These are phyloP conservation scores for Thalassophryne amazonica DNA, from an alignment of 2,797 vertebrate genomes.

Conservation along the genomic window DNA sequence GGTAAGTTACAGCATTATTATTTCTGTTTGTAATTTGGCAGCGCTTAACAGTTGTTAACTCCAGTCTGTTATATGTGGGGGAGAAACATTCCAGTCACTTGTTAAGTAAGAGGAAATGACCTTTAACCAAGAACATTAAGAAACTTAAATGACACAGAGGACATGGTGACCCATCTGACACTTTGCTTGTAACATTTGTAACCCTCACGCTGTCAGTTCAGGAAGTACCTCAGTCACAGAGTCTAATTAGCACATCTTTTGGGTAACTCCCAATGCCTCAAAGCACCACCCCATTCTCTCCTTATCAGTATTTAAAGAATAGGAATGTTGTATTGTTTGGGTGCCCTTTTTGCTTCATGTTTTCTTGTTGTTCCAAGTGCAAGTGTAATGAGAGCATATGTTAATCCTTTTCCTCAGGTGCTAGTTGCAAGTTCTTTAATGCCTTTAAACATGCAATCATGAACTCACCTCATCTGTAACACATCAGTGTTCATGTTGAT, in stretches of 20 bases:
- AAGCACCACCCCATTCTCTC: conserved; percentile 16
- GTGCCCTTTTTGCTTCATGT: neutral
- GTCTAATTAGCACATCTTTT: conserved; percentile 39
- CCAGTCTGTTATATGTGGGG: neutral
- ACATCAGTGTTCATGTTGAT: neutral
- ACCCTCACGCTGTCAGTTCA: conserved; percentile 51
- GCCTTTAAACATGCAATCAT: neutral
- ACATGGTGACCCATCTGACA: conserved; percentile 54
- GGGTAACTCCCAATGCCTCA: conserved; percentile 23
- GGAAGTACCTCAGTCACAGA: conserved; percentile 61
- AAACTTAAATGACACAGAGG: conserved; percentile 49
- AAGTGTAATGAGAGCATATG: neutral
- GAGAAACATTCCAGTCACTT: neutral
- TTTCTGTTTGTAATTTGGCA: too few species aligned
- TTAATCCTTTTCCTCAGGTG: neutral
- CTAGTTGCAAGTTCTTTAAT: neutral
- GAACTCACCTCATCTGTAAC: neutral
- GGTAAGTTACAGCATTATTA: too few species aligned
- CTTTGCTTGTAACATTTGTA: conserved; percentile 41
- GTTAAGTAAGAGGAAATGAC: conserved; percentile 49
- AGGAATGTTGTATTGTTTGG: conserved; percentile 14
- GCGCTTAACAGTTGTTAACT: too few species aligned
- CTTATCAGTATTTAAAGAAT: conserved; percentile 13
- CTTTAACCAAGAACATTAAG: conserved; percentile 30
- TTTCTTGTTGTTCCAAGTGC: neutral